Evolutionary conservation across 2,888 invertebrate species (phyloP), one percentile per base, ranked within the genome.

Genomic region (Entomobrya multifasciata): DNA sequence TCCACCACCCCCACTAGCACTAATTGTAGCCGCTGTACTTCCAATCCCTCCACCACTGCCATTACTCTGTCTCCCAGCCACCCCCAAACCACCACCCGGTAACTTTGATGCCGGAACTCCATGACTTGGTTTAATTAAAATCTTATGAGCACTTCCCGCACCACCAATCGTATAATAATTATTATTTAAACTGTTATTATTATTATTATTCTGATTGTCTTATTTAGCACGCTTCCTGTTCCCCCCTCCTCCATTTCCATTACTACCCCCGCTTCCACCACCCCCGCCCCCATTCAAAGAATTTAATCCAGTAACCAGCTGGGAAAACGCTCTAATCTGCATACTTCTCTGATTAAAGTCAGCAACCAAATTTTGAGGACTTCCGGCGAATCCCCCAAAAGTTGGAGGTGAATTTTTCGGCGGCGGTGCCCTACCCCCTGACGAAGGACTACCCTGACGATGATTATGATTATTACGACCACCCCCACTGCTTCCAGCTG

Each of bases 81-180:
- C 36, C 49, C 86, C 86, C 20, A 86, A 30, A 60, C n/a, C n/a
- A n/a, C n/a, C n/a, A n/a, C 52, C 74, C 49, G 86, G 79, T 74
- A 86, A 70, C 78, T 86, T 86, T 60, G 86, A 49, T 15, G 79
- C 74, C 4, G 86, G 86, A 41, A 86, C 86, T 47, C 86, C 86
- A 62, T 86, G 86, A 79, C 86, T 86, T n/a, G 86, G 86, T 41
- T 86, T 86, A 36, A 86, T 86, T n/a, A 86, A 60, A 72, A 86
- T 86, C 20, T 86, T 86, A 30, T 79, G 57, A 13, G 79, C 49
- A 62, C 52, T 79, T 0, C 79, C 79, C 13, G 86, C 70, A 60
- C 36, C 60, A 8, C 79, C 79, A 17, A 79, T 72, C 25, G 79
- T 72, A 57, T 86, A 86, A 44, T 86, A 72, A 62, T 86, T 79